phyloP scores from a whole-genome alignment of 1,140 invertebrate genomes.

The Hyposmocoma kahamanoa region DNA sequence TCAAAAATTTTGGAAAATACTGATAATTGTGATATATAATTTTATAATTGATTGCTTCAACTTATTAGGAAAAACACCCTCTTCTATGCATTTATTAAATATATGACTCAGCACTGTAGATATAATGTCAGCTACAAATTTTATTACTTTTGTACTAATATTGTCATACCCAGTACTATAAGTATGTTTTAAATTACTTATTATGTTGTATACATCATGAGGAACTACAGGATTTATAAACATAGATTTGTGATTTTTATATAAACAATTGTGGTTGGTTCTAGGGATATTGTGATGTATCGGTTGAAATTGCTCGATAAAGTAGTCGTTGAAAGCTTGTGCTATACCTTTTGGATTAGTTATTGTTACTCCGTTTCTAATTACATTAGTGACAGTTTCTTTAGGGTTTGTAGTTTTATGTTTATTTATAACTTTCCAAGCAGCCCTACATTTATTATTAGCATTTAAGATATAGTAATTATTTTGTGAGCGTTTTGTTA shows the following conservation, averaged over 20 bases:
- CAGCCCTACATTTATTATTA: not conserved
- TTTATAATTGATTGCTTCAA: slow-evolving; percentile 5
- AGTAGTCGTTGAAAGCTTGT: slow-evolving; percentile 3
- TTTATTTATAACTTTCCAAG: slow-evolving; percentile 7
- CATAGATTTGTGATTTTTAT: slow-evolving; percentile 1
- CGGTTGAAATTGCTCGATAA: not conserved
- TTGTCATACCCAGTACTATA: slow-evolving; percentile 11
- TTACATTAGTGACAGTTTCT: not conserved
- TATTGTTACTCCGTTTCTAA: not conserved
- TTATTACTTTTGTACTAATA: slow-evolving; percentile 11
- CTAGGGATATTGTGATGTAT: not conserved
- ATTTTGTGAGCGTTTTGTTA: slow-evolving; percentile 3
- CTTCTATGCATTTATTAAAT: slow-evolving; percentile 3
- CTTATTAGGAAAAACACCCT: slow-evolving; percentile 1
- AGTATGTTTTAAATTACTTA: slow-evolving; percentile 12
- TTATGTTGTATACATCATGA: slow-evolving; percentile 8
- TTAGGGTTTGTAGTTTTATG: not conserved
- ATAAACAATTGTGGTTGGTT: not conserved
- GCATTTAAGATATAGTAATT: not conserved
- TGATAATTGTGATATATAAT: not conserved
- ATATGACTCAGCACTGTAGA: slow-evolving; percentile 3
- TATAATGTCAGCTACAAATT: slow-evolving; percentile 6
- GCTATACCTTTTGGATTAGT: slow-evolving; percentile 1
- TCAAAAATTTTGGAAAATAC: slow-evolving; percentile 10
- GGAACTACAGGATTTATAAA: slow-evolving; percentile 6